phyloP scores from a whole-genome alignment of 2,113 vertebrate genomes.

The Sinocyclocheilus maitianheensis region DNA sequence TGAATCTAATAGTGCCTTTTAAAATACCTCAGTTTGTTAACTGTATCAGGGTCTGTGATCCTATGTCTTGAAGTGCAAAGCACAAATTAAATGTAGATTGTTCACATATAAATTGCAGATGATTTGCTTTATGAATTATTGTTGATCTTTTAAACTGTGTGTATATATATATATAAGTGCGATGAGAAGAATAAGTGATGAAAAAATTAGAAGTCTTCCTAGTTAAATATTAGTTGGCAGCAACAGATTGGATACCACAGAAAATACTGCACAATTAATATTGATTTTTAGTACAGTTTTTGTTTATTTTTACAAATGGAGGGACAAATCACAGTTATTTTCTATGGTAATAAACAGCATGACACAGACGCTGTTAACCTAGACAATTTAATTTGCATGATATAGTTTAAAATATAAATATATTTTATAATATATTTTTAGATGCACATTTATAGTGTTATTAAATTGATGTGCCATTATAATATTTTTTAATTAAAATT shows the following conservation, averaged over 20 bases:
- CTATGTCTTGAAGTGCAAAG: constrained; percentile 33
- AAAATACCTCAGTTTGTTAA: constrained; percentile 41
- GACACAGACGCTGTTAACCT: not conserved
- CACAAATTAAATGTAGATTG: constrained; percentile 2
- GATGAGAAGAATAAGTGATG: not conserved
- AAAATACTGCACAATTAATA: not conserved
- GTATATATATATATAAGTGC: not conserved
- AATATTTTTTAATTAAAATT: constrained; percentile 3
- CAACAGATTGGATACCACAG: not conserved
- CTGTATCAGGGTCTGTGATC: constrained; percentile 36
- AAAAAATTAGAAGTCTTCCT: not conserved
- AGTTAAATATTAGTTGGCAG: not conserved
- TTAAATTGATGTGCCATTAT: constrained; percentile 26
- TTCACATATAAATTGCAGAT: not conserved
- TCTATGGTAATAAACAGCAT: not conserved
- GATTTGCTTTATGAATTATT: not conserved
- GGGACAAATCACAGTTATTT: not conserved
- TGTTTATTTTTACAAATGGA: not conserved
- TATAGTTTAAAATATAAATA: not conserved
- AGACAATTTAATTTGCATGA: not conserved
- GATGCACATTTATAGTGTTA: not conserved
- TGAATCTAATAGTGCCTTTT: not conserved
- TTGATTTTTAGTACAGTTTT: not conserved
- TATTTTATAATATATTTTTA: not conserved
- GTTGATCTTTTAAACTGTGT: not conserved